phyloP scores from a whole-genome alignment of 2,113 vertebrate genomes.

The Abramis brama region DNA sequence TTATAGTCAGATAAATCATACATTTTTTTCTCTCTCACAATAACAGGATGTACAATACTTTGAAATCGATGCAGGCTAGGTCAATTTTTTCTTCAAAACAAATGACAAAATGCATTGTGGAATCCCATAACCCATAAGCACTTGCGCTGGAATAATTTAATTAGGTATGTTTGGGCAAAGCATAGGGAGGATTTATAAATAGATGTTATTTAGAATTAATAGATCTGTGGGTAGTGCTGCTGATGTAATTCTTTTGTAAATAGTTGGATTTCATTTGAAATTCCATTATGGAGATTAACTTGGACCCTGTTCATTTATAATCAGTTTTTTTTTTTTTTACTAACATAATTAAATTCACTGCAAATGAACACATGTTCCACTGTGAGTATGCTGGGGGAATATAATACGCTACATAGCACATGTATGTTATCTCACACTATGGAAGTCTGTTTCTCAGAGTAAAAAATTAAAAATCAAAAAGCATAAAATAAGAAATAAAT shows the following conservation, averaged over 20 bases:
- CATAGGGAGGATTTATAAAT: background rate
- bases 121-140: background rate
- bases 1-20: background rate
- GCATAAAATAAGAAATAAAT: background rate
- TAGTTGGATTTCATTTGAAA: background rate
- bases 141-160: background rate
- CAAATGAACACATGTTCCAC: background rate
- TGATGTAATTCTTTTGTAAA: slow-evolving; percentile 15
- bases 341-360: slow-evolving; percentile 1
- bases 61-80: background rate
- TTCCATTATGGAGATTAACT: background rate
- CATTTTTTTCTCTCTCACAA: background rate
- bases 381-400: slow-evolving; percentile 2
- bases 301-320: slow-evolving; percentile 6
- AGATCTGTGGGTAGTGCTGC: too few species aligned
- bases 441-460: background rate
- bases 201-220: slow-evolving; percentile 9
- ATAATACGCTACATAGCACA: slow-evolving; percentile 1
- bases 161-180: slow-evolving; percentile 8
- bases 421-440: background rate
- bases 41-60: background rate
- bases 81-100: background rate
- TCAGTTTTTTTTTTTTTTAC: background rate
- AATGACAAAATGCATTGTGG: background rate
- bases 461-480: background rate